Evolutionary conservation across 1,140 invertebrate genomes (phyloP), one percentile per base, ranked within the genome.

Genomic region (Papilio polyxenes): DNA sequence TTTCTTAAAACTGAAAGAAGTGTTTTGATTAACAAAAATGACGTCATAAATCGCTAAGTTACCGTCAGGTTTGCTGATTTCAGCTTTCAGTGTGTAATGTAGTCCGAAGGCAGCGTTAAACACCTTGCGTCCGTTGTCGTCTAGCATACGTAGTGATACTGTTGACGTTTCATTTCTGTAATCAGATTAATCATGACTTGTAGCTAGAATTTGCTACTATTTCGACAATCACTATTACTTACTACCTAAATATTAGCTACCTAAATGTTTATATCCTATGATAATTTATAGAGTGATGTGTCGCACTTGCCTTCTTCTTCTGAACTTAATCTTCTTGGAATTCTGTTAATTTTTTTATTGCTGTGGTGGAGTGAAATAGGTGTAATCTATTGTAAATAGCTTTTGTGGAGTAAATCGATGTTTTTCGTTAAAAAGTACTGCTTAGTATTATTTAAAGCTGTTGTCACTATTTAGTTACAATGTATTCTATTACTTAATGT

Each of bases 151-250:
- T 85, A 98, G 92, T 31, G 97, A 97, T 65, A 97, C 97, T 83
- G 97, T 93, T 37, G 97, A 97, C 44, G 97, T 97, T 95, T 98
- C 97, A 91, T 97, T 97, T 92, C 97, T 97, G 94, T 40, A 95
- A 95, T 88, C 85, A 40, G 56, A 82, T 80, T 37, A 80, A 65
- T 76, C 2, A 37, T 5, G 5, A 37, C 5, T 5, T 59, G 15
- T 59, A n/a, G 31, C 10, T 31, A 10, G n/a, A 62, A n/a, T 20
- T 59, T 20, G 17, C 9, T 23, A 62, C 20, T 23, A 23, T 62
- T 62, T 23, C 1, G 59, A 62, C 8, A 23, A 62, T 62, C 59
- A 23, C 9, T 53, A 5, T 13, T 15, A 53, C 13, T 53, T 53
- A 53, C 11, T 11, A 51, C 49, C 4, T 49, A 10, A 49, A 49